phyloP scores from a whole-genome alignment of 2,888 invertebrate species.

The Lampropteryx suffumata region DNA sequence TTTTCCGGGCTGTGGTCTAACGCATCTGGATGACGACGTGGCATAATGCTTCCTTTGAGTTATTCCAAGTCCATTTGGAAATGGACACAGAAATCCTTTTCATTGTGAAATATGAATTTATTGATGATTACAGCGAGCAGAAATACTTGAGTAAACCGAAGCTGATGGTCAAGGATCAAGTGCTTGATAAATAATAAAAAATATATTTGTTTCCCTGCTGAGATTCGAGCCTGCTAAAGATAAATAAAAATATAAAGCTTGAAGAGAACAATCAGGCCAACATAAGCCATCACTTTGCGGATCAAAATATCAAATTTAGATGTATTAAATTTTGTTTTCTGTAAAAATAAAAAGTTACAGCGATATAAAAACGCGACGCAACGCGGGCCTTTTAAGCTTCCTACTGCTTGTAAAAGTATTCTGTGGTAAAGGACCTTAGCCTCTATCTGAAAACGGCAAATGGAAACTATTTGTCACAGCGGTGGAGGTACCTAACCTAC shows the following conservation, averaged over 20 bases:
- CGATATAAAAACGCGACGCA: not conserved
- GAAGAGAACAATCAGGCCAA: too few relatives aligned
- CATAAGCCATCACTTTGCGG: too few relatives aligned
- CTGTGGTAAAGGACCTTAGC: conserved; percentile 35
- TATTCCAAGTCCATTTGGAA: conserved; percentile 38
- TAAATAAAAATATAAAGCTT: too few relatives aligned
- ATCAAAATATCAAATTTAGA: too few relatives aligned
- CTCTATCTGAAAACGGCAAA: conserved; percentile 48
- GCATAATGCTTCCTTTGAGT: conserved; percentile 41
- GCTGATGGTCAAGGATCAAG: too few relatives aligned
- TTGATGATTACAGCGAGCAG: conserved; percentile 30
- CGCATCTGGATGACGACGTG: conserved; percentile 27
- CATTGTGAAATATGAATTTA: conserved; percentile 44
- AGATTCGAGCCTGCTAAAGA: too few relatives aligned
- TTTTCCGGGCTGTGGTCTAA: conserved; percentile 10
- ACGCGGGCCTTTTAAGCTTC: too few relatives aligned
- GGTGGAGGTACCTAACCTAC: conserved; percentile 27
- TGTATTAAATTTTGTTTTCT: too few relatives aligned
- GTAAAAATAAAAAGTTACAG: too few relatives aligned
- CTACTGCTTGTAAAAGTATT: not conserved
- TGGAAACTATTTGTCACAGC: conserved; percentile 58
- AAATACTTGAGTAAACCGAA: too few relatives aligned
- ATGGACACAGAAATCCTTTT: conserved; percentile 40
- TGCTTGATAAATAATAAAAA: too few relatives aligned
- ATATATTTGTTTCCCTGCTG: too few relatives aligned